phyloP scores from a whole-genome alignment of 2,113 vertebrate species.

The Pygoscelis antarcticus region DNA sequence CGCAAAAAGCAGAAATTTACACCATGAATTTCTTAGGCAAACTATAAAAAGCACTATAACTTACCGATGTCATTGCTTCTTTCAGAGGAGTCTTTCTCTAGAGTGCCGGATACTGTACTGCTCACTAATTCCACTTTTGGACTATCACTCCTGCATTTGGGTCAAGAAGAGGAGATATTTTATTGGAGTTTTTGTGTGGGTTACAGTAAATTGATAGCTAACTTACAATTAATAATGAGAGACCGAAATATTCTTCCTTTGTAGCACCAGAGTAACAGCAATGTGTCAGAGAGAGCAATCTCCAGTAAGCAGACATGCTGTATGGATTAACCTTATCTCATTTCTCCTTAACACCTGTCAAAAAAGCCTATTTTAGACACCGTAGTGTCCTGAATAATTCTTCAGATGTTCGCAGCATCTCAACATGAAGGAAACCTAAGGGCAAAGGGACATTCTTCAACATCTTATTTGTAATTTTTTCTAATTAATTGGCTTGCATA shows the following conservation, averaged over 20 bases:
- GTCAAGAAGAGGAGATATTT: constrained; percentile 66
- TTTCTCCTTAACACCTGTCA: constrained; percentile 72
- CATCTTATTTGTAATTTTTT: not conserved
- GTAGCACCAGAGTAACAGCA: not conserved
- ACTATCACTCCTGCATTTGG: constrained; percentile 88
- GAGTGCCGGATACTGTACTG: constrained; percentile 73
- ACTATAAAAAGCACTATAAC: constrained; percentile 60
- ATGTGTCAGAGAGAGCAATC: constrained; percentile 30
- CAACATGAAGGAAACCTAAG: not conserved
- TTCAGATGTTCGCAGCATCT: constrained; percentile 53
- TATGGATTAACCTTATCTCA: constrained; percentile 71
- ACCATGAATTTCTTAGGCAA: constrained; percentile 13
- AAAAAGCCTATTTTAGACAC: constrained; percentile 70
- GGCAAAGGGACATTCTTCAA: not conserved
- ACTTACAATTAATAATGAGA: not conserved
- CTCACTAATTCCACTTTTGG: constrained; percentile 87
- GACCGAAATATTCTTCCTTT: constrained; percentile 5
- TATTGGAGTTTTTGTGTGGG: constrained; percentile 14
- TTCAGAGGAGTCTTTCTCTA: constrained; percentile 88
- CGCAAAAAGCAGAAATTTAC: not conserved
- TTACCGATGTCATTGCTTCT: constrained; percentile 92
- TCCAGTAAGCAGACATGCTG: constrained; percentile 47
- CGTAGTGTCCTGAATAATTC: constrained; percentile 5
- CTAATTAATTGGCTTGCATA: not conserved
- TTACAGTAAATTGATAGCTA: not conserved